Percentiles rank a stretch among this genome's conserved stretches.
Evolutionary conservation across 2,113 vertebrate genomes (phyloP).

Genomic region (Isichthys henryi): DNA sequence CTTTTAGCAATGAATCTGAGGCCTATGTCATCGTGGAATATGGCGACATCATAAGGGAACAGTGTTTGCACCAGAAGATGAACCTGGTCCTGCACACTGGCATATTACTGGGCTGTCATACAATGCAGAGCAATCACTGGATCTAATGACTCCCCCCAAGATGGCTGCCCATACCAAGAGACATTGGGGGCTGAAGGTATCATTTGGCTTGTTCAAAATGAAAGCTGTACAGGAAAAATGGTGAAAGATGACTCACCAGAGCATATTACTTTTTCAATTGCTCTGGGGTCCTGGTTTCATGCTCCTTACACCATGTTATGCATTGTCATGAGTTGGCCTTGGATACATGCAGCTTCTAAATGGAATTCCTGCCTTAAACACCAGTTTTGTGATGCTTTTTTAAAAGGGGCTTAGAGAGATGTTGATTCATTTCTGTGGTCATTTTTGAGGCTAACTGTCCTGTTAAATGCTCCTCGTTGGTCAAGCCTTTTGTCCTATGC

Average conservation of each 20-base stretch:
- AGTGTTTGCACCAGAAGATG: not conserved
- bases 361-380: not conserved
- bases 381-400: not conserved
- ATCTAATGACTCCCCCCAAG: not conserved
- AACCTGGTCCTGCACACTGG: not conserved
- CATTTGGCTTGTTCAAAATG: not conserved
- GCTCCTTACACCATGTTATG: not conserved
- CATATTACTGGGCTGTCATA: not conserved
- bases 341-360: not conserved
- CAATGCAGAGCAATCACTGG: not conserved
- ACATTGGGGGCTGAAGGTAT: not conserved
- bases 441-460: not conserved
- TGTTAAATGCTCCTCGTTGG: not conserved
- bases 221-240: not conserved
- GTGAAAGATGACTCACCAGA: not conserved
- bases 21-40: not conserved
- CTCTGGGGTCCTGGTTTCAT: not conserved
- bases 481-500: not conserved
- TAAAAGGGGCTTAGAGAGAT: not conserved
- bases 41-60: not conserved
- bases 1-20: not conserved
- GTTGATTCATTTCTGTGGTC: not conserved
- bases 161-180: not conserved
- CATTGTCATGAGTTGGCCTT: not conserved
- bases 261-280: not conserved